phyloP scores from a whole-genome alignment of 2,888 invertebrate genomes.

The Ormia ochracea region DNA sequence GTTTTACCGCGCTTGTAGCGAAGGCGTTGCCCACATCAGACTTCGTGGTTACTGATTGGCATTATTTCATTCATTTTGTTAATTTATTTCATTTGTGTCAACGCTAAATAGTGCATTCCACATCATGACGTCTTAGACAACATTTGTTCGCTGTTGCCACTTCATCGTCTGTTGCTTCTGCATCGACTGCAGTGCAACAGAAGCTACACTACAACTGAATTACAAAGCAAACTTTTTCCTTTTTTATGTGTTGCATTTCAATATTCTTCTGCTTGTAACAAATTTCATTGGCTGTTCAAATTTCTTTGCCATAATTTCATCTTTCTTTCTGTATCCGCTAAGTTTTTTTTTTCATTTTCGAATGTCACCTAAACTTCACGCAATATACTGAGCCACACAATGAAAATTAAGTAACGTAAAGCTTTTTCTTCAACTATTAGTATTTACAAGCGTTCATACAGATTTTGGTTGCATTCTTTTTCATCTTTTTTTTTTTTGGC shows the following conservation, averaged over 20 bases:
- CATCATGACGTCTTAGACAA: conserved; percentile 35
- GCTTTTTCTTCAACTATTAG: conserved; percentile 2
- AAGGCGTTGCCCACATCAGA: too few relatives aligned
- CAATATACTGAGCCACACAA: not conserved
- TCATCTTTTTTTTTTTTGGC: not conserved
- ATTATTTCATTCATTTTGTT: not conserved
- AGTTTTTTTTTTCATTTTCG: conserved; percentile 20
- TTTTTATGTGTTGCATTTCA: conserved; percentile 17
- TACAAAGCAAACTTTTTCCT: conserved; percentile 42
- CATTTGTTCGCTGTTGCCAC: conserved; percentile 8
- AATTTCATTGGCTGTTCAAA: conserved; percentile 41
- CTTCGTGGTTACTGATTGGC: too few relatives aligned
- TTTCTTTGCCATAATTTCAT: conserved; percentile 31
- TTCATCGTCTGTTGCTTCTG: conserved; percentile 19
- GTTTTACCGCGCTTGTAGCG: too few relatives aligned
- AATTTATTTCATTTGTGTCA: conserved; percentile 17
- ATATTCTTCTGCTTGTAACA: conserved; percentile 22
- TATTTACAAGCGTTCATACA: conserved; percentile 26
- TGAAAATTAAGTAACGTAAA: not conserved
- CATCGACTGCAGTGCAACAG: not conserved
- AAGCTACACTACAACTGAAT: conserved; percentile 22
- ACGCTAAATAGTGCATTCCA: conserved; percentile 48
- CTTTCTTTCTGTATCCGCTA: not conserved
- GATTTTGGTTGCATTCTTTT: conserved; percentile 29
- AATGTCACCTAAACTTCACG: conserved; percentile 40